phyloP scores from a whole-genome alignment of 2,888 invertebrate genomes.

The Scotopteryx bipunctaria region DNA sequence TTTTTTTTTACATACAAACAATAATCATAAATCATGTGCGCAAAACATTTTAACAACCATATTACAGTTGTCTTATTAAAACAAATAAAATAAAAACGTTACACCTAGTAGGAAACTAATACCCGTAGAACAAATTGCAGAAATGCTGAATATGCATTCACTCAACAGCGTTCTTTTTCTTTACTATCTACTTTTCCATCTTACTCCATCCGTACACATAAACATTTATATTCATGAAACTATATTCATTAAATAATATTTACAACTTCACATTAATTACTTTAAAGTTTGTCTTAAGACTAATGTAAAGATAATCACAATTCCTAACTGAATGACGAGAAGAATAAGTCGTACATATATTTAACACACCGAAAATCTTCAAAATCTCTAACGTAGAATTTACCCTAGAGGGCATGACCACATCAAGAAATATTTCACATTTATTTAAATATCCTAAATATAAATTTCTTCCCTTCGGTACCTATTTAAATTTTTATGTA shows the following conservation, averaged over 20 bases:
- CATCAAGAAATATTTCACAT: slow-evolving; percentile 21
- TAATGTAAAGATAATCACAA: slow-evolving; percentile 32
- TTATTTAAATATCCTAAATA: slow-evolving; percentile 8
- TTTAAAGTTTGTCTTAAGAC: slow-evolving; percentile 28
- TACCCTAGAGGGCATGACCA: slow-evolving; percentile 17
- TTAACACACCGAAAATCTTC: slow-evolving; percentile 23
- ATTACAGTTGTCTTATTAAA: slow-evolving; percentile 56
- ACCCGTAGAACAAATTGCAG: slow-evolving; percentile 83
- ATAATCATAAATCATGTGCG: slow-evolving; percentile 66
- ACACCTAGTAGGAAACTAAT: slow-evolving; percentile 83
- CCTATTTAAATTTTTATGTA: slow-evolving; percentile 34
- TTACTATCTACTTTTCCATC: slow-evolving; percentile 21
- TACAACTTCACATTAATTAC: slow-evolving; percentile 35
- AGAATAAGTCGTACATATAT: slow-evolving; percentile 15
- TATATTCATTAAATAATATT: slow-evolving; percentile 25
- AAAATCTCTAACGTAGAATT: slow-evolving; percentile 10
- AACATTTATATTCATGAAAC: slow-evolving; percentile 17
- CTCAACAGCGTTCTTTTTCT: slow-evolving; percentile 23
- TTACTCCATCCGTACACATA: slow-evolving; percentile 25
- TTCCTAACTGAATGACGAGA: slow-evolving; percentile 22
- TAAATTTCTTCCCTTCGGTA: slow-evolving; percentile 12
- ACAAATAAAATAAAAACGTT: slow-evolving; percentile 74
- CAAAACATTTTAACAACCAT: slow-evolving; percentile 63
- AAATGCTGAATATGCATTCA: slow-evolving; percentile 47
- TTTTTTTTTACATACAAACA: slow-evolving; percentile 66